Base-by-base conservation (phyloP, 92 coral and sea anemone species). In the Micromussa lordhowensis region DNA sequence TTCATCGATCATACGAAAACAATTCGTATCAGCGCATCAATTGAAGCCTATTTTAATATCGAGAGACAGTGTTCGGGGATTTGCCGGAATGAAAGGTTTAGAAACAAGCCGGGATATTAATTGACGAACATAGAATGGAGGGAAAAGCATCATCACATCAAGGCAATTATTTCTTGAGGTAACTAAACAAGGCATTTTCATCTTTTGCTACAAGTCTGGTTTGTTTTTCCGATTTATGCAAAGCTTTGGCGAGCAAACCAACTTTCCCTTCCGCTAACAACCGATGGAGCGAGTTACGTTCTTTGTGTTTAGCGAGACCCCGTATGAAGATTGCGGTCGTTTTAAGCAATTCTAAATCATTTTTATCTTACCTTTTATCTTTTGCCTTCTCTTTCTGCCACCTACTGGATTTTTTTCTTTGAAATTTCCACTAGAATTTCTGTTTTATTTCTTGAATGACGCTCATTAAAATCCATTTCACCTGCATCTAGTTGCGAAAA, bases 401-500 rank as follows among this genome's bases (percentile, higher is more conserved):
- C 89, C 89, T 77, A 85, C 88, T 76, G 75, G 35, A 75, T 59
- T 48, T 85, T 48, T 85, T 63, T 75, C 75, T 75, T 82, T 76
- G 80, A 71, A 28, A 12, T 82, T 78, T 87, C 66, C 64, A n/a
- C 75, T 75, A 26, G 38, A 76, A 26, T 77, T 74, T 54, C 59
- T 35, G 58, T 61, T 72, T 71, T 64, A 22, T 87, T 51, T 61
- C 36, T 29, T 24, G 81, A 74, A 81, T 24, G 68, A 57, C 80
- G 77, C 83, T 68, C n/a, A 80, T 81, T 71, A 73, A 14, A 73
- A 14, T 64, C 70, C 57, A 81, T 88, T 88, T 58, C 71, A 87
- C 83, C 84, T 70, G 79, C 90, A 54, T 68, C 71, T 80, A 73
- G 91, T 29, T 31, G 69, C 78, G 77, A 51, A 22, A 55, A 24